phyloP scores from a whole-genome alignment of 2,888 invertebrate genomes.

The Philereme vetulata region DNA sequence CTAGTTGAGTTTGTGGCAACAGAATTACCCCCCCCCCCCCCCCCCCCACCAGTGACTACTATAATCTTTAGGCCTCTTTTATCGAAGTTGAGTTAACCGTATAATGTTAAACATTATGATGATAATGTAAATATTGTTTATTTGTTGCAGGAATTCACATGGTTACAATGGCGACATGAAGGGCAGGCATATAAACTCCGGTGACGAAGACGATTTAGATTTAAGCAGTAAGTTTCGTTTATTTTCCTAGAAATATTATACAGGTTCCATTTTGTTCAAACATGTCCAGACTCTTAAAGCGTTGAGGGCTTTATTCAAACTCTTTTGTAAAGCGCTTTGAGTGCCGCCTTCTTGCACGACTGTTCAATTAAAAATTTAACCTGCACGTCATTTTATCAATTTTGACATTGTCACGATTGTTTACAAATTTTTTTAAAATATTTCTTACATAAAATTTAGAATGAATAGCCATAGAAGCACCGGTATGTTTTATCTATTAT shows the following conservation, averaged over 20 bases:
- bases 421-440: conserved; percentile 16
- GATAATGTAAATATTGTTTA: conserved; percentile 4
- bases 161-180: conserved; percentile 82
- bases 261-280: too few species aligned
- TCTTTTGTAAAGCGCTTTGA: too few species aligned
- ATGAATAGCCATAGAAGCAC: conserved; percentile 17
- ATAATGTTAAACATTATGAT: too few species aligned
- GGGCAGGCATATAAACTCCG: conserved; percentile 73
- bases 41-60: too few species aligned
- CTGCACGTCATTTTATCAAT: neutral
- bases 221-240: conserved; percentile 74
- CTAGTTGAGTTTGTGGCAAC: too few species aligned
- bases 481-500: conserved; percentile 23
- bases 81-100: too few species aligned
- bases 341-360: too few species aligned
- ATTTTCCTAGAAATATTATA: neutral
- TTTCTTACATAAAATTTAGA: conserved; percentile 16
- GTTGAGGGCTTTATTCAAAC: too few species aligned
- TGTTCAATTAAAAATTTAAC: too few species aligned
- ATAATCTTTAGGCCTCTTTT: too few species aligned
- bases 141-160: conserved; percentile 68
- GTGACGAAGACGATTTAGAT: conserved; percentile 80
- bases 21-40: too few species aligned
- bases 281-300: too few species aligned
- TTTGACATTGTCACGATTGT: conserved; percentile 18